A percentile compares a stretch with the other conserved stretches of the same genome.
Evolutionary conservation across 2,888 invertebrate species (phyloP).

Genomic region (Lacanobia oleracea): DNA sequence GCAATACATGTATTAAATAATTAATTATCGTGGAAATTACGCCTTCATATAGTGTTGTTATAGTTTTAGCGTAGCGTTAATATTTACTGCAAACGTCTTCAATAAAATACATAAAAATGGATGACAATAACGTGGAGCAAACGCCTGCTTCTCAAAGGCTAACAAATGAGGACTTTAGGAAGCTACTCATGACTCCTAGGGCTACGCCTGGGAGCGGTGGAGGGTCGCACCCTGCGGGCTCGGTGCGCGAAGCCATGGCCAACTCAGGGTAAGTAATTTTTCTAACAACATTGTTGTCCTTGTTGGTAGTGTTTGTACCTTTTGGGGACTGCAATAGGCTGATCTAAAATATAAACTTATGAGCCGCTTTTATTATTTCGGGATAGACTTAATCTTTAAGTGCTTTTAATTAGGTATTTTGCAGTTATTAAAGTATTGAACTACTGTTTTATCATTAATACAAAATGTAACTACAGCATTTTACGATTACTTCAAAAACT

Average conservation of each 20-base stretch:
- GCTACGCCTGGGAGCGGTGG: constrained; percentile 90
- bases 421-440: not conserved
- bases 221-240: constrained; percentile 89
- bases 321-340: not conserved
- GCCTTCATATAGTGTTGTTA: not conserved
- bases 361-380: not conserved
- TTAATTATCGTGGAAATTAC: constrained; percentile 2
- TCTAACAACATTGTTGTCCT: not conserved
- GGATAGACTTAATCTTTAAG: not conserved
- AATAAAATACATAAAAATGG: constrained; percentile 82
- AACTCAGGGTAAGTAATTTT: constrained; percentile 88
- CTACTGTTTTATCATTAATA: no score
- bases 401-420: not conserved
- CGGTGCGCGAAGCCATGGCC: constrained; percentile 93
- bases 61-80: constrained; percentile 3
- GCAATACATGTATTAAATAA: constrained; percentile 10
- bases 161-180: constrained; percentile 99
- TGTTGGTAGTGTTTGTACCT: not conserved
- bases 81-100: not conserved
- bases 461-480: no score
- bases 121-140: constrained; percentile 89
- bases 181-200: constrained; percentile 98
- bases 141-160: constrained; percentile 94
- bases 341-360: not conserved
- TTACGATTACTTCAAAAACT: constrained; percentile 20